Conservation (phyloP, 2,888 invertebrate species). For the Hydrotaea cyrtoneurina region DNA sequence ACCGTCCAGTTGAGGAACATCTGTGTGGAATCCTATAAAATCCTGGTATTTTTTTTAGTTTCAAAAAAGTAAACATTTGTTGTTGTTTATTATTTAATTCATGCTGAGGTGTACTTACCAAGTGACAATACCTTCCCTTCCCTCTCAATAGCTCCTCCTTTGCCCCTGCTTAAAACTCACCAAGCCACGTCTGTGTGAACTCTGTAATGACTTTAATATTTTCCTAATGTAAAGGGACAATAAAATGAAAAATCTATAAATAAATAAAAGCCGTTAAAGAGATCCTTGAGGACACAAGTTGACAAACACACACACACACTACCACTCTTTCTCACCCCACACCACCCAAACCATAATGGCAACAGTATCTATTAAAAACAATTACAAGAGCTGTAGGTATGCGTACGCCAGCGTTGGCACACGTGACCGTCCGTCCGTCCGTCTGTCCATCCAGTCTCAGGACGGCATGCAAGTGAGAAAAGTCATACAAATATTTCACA, state of each 20-base stretch:
- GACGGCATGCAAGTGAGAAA: constrained; percentile 64
- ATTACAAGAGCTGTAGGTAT: constrained; percentile 59
- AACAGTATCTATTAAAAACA: constrained; percentile 68
- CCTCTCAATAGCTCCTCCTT: neutral
- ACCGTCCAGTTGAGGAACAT: too few relatives aligned
- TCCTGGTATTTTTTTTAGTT: too few relatives aligned
- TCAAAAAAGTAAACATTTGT: too few relatives aligned
- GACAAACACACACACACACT: constrained; percentile 22
- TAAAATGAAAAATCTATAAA: constrained; percentile 62
- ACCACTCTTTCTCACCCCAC: neutral
- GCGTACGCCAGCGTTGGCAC: constrained; percentile 47
- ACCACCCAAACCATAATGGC: constrained; percentile 47
- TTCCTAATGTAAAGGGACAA: constrained; percentile 57
- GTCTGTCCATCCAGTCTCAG: constrained; percentile 41
- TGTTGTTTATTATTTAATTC: too few relatives aligned
- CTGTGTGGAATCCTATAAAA: too few relatives aligned
- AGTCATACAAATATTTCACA: constrained; percentile 66
- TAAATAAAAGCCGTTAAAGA: constrained; percentile 53
- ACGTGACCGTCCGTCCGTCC: constrained; percentile 54
- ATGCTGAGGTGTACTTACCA: too few relatives aligned
- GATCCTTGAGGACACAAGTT: constrained; percentile 20
- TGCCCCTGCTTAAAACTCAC: neutral
- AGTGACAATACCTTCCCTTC: too few relatives aligned
- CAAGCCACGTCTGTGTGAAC: neutral
- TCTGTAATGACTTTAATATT: constrained; percentile 1